These are phyloP conservation scores for Clarias gariepinus DNA, from an alignment of 2,113 vertebrate species.

Conservation along the genomic window DNA sequence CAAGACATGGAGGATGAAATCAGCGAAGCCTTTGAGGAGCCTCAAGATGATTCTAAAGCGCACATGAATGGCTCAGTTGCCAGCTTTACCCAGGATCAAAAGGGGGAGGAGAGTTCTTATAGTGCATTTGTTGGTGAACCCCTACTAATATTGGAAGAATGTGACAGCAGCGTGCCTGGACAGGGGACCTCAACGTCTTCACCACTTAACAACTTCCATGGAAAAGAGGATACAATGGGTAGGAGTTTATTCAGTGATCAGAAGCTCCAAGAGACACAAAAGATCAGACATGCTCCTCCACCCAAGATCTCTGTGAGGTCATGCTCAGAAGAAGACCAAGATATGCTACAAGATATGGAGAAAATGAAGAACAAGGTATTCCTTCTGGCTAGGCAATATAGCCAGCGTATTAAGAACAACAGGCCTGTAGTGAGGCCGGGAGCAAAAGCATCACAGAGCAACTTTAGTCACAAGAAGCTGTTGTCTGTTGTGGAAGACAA, in stretches of 20 bases:
- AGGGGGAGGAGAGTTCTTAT: conserved; percentile 28
- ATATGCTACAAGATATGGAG: conserved; percentile 73
- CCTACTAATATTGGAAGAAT: conserved; percentile 75
- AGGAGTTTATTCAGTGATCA: conserved; percentile 50
- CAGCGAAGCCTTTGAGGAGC: conserved; percentile 18
- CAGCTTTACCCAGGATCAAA: conserved; percentile 36
- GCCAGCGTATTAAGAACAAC: conserved; percentile 89
- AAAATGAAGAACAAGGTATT: conserved; percentile 87
- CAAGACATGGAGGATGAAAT: conserved; percentile 74
- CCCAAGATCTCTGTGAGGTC: conserved; percentile 71
- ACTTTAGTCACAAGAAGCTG: conserved; percentile 50
- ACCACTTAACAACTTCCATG: conserved; percentile 52
- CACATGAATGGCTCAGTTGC: neutral
- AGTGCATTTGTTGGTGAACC: conserved; percentile 58
- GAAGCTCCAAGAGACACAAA: conserved; percentile 54
- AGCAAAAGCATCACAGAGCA: conserved; percentile 52
- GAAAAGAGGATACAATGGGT: conserved; percentile 31
- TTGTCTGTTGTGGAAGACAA: conserved; percentile 69
- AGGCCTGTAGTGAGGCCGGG: conserved; percentile 57
- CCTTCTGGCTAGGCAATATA: conserved; percentile 92
- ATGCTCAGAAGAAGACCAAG: conserved; percentile 71
- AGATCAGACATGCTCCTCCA: conserved; percentile 53
- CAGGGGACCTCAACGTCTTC: conserved; percentile 59
- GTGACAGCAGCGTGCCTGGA: conserved; percentile 66
- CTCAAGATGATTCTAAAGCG: conserved; percentile 36